A percentile compares a stretch with the other conserved stretches of the same genome.
Conservation (phyloP, 2,113 vertebrate genomes). For the Paraplagusia blochii region DNA sequence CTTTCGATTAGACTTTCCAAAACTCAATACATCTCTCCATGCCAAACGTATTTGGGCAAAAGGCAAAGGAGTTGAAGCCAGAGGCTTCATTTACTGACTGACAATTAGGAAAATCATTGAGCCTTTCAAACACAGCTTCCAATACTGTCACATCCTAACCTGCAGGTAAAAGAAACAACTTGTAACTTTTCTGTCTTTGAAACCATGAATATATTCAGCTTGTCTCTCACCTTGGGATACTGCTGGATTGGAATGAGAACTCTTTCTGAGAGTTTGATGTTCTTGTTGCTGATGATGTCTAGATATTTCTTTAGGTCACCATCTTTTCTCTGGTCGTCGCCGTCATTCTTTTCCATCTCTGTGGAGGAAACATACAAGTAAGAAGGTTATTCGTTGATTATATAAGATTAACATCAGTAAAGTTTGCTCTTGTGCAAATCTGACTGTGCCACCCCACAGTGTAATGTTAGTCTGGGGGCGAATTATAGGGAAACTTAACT, state of each 20-base stretch:
- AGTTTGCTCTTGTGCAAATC: background rate
- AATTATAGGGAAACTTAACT: constrained; percentile 15
- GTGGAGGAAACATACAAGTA: constrained; percentile 44
- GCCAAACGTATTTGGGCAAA: constrained; percentile 24
- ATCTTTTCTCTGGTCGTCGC: constrained; percentile 88
- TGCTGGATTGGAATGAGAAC: constrained; percentile 96
- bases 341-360: constrained; percentile 97
- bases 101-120: constrained; percentile 3
- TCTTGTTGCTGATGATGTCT: constrained; percentile 99
- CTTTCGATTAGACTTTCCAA: constrained; percentile 38
- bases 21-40: constrained; percentile 33
- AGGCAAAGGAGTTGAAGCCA: constrained; percentile 27
- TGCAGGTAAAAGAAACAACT: background rate
- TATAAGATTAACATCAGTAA: constrained; percentile 3
- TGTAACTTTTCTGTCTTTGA: background rate
- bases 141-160: background rate
- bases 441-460: constrained; percentile 7
- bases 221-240: constrained; percentile 92
- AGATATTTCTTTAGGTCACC: constrained; percentile 95
- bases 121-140: constrained; percentile 3
- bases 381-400: constrained; percentile 23
- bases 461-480: constrained; percentile 12
- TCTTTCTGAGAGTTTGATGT: constrained; percentile 96
- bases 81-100: constrained; percentile 6
- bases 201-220: background rate